Percentiles rank a stretch among this genome's conserved stretches.
Conservation (phyloP, 2,113 vertebrate species). For the Scalopus aquaticus region DNA sequence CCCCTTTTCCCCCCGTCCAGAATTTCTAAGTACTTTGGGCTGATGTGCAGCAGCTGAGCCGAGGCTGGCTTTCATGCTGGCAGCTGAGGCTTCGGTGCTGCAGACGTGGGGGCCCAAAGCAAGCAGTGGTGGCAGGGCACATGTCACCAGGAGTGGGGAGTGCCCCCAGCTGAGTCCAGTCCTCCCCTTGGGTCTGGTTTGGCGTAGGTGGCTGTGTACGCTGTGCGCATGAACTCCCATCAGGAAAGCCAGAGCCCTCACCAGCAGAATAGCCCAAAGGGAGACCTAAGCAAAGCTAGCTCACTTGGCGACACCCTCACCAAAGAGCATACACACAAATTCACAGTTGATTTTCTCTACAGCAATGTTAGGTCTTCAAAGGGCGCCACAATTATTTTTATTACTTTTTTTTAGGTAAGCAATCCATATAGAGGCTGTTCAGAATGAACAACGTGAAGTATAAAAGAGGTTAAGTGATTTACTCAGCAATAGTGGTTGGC, state of each 20-base stretch:
- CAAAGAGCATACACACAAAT: not conserved
- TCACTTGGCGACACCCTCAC: not conserved
- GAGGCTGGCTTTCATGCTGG: not conserved
- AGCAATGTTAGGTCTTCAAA: not conserved
- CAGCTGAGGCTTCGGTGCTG: not conserved
- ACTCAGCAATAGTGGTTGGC: not conserved
- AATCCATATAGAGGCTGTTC: not conserved
- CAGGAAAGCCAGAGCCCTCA: not conserved
- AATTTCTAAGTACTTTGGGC: not conserved
- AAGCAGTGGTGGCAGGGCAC: not conserved
- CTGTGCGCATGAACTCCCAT: not conserved
- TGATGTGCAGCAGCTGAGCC: not conserved
- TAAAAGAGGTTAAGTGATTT: not conserved
- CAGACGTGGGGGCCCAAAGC: not conserved
- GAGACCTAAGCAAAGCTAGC: not conserved
- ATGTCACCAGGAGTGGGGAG: not conserved
- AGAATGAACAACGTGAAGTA: not conserved
- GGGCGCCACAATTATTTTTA: not conserved
- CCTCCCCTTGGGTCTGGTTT: not conserved
- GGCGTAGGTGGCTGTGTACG: not conserved
- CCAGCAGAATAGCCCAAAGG: not conserved
- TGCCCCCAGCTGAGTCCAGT: not conserved
- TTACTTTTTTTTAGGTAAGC: not conserved
- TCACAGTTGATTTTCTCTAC: conserved; percentile 2
- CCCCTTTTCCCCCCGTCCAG: not conserved